Conservation (phyloP, 2,888 invertebrate genomes). For the Hydroisotoma schaefferi region DNA sequence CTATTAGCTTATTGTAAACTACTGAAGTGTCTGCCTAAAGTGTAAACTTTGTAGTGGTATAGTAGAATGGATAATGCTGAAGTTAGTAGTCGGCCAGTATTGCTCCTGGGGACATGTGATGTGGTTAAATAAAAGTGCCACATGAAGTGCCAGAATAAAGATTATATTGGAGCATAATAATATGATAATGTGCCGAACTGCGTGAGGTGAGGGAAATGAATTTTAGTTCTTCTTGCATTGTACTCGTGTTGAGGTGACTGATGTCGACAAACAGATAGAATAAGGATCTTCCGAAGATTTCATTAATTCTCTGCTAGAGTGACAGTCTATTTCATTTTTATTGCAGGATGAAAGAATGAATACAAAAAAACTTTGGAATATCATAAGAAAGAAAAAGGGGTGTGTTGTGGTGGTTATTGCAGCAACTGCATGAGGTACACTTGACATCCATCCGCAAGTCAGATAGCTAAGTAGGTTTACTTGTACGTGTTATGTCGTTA, state of each 20-base stretch:
- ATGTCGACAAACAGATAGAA: too few relatives aligned
- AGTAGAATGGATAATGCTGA: too few relatives aligned
- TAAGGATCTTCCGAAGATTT: constrained; percentile 7
- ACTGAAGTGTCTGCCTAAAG: too few relatives aligned
- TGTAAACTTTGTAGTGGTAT: too few relatives aligned
- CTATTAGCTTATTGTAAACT: too few relatives aligned
- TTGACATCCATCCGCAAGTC: too few relatives aligned
- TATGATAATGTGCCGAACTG: constrained; percentile 14
- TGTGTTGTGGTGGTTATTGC: constrained; percentile 1
- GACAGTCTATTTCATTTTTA: neutral
- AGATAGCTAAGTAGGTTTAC: too few relatives aligned
- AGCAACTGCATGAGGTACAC: constrained; percentile 13
- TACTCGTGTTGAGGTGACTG: too few relatives aligned
- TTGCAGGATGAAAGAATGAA: neutral
- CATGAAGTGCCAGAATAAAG: constrained; percentile 20
- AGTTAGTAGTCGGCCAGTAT: too few relatives aligned
- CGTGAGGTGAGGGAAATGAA: constrained; percentile 18
- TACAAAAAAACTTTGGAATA: constrained; percentile 6
- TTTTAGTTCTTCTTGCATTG: too few relatives aligned
- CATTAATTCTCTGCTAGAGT: constrained; percentile 14
- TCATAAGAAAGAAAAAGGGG: constrained; percentile 18
- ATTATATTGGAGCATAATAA: constrained; percentile 10
- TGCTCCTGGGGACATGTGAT: neutral
- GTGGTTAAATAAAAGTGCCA: constrained; percentile 12
- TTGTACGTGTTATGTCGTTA: constrained; percentile 4